Conservation (phyloP, 2,888 invertebrate genomes). For the Drosophila antonietae region DNA sequence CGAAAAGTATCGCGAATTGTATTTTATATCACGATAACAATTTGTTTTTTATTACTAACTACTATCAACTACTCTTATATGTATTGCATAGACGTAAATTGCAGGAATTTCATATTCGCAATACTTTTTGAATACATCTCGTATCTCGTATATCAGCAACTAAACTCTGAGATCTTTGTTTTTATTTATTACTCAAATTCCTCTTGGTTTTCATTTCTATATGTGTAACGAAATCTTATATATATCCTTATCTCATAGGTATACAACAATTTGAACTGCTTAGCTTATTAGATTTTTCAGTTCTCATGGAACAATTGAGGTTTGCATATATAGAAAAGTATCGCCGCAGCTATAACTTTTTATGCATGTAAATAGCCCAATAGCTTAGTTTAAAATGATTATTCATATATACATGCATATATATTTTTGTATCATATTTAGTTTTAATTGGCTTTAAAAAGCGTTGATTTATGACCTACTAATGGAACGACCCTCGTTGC, state of each 20-base stretch:
- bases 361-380: neutral
- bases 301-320: neutral
- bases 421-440: neutral
- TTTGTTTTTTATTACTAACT: too few species aligned
- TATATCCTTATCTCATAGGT: too few species aligned
- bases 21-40: too few species aligned
- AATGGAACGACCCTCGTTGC: conserved; percentile 16
- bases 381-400: neutral
- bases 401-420: neutral
- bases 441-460: neutral
- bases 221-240: neutral
- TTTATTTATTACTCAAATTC: neutral
- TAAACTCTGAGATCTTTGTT: neutral
- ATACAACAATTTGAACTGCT: neutral
- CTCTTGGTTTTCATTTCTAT: neutral
- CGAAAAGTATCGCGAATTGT: neutral
- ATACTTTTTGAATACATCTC: neutral
- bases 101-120: neutral
- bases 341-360: too few species aligned
- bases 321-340: neutral
- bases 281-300: neutral
- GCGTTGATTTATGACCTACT: conserved; percentile 4
- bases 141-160: neutral
- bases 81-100: too few species aligned
- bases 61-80: too few species aligned